Percentiles rank a stretch among this genome's conserved stretches.
Conservation (phyloP, 2,888 invertebrate genomes). For the Epinotia brunnichana region DNA sequence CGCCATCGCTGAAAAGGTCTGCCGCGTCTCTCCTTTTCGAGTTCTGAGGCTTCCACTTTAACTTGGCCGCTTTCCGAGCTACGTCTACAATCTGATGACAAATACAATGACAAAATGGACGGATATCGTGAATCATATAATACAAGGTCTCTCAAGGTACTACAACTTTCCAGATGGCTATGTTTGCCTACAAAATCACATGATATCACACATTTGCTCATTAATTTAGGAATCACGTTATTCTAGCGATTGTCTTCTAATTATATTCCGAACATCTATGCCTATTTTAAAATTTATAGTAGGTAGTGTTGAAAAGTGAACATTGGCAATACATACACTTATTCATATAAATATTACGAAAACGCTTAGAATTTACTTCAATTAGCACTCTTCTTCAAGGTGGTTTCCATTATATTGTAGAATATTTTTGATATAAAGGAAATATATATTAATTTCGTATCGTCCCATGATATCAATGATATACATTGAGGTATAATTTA, state of each 20-base stretch:
- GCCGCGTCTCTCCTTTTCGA: too few species aligned
- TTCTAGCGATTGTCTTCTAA: slow-evolving; percentile 30
- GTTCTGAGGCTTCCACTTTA: too few species aligned
- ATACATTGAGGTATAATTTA: too few species aligned
- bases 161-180: background rate
- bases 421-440: background rate
- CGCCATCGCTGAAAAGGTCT: too few species aligned
- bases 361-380: slow-evolving; percentile 7
- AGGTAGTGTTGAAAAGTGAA: background rate
- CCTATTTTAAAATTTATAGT: background rate
- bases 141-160: slow-evolving; percentile 13
- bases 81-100: too few species aligned
- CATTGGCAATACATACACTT: background rate
- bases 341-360: background rate
- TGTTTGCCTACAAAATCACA: slow-evolving; percentile 34
- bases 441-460: background rate
- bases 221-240: slow-evolving; percentile 29
- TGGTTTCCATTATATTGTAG: background rate
- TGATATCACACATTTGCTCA: slow-evolving; percentile 33
- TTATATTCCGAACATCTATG: background rate
- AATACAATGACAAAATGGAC: slow-evolving; percentile 51
- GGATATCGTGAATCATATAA: slow-evolving; percentile 47
- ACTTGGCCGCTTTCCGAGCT: too few species aligned
- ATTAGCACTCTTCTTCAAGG: background rate
- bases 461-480: background rate